Base-by-base conservation (phyloP, 2,888 invertebrate genomes). In the Apoderus coryli region DNA sequence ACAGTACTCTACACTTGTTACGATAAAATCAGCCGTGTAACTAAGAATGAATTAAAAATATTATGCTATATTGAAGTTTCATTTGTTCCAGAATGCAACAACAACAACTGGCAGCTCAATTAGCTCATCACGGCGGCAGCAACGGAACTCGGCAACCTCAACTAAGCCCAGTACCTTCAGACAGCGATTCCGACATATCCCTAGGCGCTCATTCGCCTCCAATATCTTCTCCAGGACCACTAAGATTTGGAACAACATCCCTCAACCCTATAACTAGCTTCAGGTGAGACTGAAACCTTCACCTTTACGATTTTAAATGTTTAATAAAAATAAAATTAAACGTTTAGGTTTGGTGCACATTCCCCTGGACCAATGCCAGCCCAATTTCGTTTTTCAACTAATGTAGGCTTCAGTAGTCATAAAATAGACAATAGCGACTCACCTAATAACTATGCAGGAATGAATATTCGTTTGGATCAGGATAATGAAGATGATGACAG, bases 131-230 rank as follows among this genome's bases (percentile, higher is more conserved):
- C 38, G 55, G 56, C 30, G 44, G 47, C n/a, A 42, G 46, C 10
- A 41, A 47, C 7, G 39, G 45, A 3, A 42, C 46, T 4, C 43
- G 45, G 19, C 51, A 50, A 22, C 54, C 57, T 7, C 51, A 53
- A 3, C 34, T 58, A 14, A 56, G 56, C 34, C 59, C 59, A 15
- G 52, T 57, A 4, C 54, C 58, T 2, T 59, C 60, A 0, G 60
- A 60, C 41, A 54, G 54, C 40, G 59, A 60, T 41, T 58, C 58
- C 11, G 61, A 61, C 48, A 61, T 61, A 38, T 59, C 59, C 6
- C 42, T 61, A 24, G 56, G 54, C 2, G 59, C 59, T 0, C 59
- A 58, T 33, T 58, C 60, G 7, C 55, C 57, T 4, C 57, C 57
- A 3, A 49, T 52, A 7, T 52, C 54, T 33, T 56, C 57, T 3